Percentiles rank a stretch among this genome's conserved stretches.
phyloP scores from a whole-genome alignment of 2,113 vertebrate genomes.

The Lepus europaeus region DNA sequence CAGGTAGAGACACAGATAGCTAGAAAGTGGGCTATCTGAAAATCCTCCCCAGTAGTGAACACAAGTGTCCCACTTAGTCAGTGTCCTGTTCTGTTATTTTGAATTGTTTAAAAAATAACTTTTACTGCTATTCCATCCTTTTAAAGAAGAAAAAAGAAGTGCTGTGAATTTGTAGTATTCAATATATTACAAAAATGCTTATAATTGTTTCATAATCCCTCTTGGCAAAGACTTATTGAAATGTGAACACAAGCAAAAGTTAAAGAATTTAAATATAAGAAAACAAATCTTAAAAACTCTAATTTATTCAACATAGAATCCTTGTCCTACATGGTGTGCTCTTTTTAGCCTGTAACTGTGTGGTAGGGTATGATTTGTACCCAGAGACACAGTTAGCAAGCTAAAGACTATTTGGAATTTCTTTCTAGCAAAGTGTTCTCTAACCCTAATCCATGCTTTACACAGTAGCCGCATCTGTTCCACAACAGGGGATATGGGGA shows the following conservation, averaged over 20 bases:
- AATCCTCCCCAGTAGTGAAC: neutral
- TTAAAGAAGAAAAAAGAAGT: neutral
- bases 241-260: constrained; percentile 42
- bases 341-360: constrained; percentile 38
- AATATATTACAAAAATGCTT: constrained; percentile 4
- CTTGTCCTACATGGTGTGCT: constrained; percentile 11
- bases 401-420: constrained; percentile 64
- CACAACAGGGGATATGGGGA: constrained; percentile 73
- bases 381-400: constrained; percentile 44
- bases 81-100: neutral
- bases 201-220: constrained; percentile 11
- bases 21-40: no score
- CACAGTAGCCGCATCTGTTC: constrained; percentile 76
- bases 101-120: neutral
- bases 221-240: neutral
- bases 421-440: constrained; percentile 64
- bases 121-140: neutral
- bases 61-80: no score
- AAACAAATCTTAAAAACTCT: constrained; percentile 38
- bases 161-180: neutral
- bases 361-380: constrained; percentile 66
- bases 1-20: no score
- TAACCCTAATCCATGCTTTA: constrained; percentile 62
- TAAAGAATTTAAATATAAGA: constrained; percentile 49
- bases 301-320: constrained; percentile 65